Conservation (phyloP, 2,888 invertebrate genomes). For the Beris morrisii region DNA sequence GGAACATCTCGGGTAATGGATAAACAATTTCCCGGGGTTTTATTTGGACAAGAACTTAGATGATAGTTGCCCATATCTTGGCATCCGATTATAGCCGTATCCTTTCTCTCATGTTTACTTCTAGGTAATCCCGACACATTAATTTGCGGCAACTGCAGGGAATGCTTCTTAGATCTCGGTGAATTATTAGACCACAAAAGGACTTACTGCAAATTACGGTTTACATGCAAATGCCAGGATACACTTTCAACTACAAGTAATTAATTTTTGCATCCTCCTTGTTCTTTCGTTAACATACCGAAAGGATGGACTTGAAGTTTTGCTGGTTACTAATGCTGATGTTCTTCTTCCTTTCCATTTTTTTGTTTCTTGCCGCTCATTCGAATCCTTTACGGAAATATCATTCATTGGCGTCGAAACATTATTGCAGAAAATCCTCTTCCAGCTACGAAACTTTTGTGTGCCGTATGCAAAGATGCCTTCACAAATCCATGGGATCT, state of each 20-base stretch:
- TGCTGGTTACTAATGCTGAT: constrained; percentile 3
- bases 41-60: constrained; percentile 30
- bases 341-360: background rate
- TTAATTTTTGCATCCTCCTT: constrained; percentile 39
- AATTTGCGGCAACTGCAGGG: constrained; percentile 77
- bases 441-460: constrained; percentile 60
- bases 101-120: constrained; percentile 45
- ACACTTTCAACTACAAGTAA: constrained; percentile 57
- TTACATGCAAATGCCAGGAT: constrained; percentile 70
- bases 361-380: constrained; percentile 1
- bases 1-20: constrained; percentile 42
- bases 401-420: background rate
- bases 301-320: background rate
- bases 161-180: constrained; percentile 71
- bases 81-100: constrained; percentile 23
- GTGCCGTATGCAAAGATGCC: constrained; percentile 68
- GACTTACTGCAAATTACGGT: constrained; percentile 70
- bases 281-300: background rate
- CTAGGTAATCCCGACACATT: constrained; percentile 73
- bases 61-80: constrained; percentile 9
- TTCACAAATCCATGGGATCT: constrained; percentile 70
- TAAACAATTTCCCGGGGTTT: constrained; percentile 41
- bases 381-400: background rate
- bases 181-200: constrained; percentile 76
- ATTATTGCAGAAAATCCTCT: constrained; percentile 49